phyloP scores from a whole-genome alignment of 2,888 invertebrate species.

The Philereme vetulata region DNA sequence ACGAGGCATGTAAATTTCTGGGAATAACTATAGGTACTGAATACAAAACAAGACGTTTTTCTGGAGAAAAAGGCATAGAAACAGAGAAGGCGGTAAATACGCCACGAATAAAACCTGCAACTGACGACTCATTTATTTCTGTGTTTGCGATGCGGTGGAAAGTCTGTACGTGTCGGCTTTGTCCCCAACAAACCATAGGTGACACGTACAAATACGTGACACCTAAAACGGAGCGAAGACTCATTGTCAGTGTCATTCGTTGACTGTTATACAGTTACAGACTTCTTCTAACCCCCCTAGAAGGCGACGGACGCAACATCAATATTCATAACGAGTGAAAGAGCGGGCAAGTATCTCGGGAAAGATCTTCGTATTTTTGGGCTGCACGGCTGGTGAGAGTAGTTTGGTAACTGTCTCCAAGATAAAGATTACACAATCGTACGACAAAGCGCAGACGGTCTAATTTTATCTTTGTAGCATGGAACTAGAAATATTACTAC shows the following conservation, averaged over 20 bases:
- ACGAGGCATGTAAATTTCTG: constrained; percentile 4
- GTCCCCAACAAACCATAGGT: constrained; percentile 48
- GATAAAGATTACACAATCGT: constrained; percentile 14
- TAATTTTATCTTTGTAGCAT: not conserved
- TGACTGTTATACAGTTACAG: constrained; percentile 77
- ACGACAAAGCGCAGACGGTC: not conserved
- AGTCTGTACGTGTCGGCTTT: constrained; percentile 61
- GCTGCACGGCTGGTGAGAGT: constrained; percentile 17
- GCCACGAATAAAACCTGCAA: constrained; percentile 43
- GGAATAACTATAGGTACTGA: constrained; percentile 11
- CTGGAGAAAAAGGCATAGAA: constrained; percentile 22
- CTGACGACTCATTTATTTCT: constrained; percentile 54
- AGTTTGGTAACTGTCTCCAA: constrained; percentile 34
- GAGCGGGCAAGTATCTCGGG: constrained; percentile 37
- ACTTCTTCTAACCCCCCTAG: constrained; percentile 62
- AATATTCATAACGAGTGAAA: constrained; percentile 76
- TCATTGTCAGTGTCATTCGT: constrained; percentile 77
- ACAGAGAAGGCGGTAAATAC: constrained; percentile 39
- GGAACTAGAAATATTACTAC: too few relatives aligned
- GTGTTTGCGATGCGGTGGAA: constrained; percentile 64
- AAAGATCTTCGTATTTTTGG: constrained; percentile 17
- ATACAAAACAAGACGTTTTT: constrained; percentile 28
- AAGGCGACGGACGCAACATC: constrained; percentile 64
- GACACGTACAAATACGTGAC: constrained; percentile 72
- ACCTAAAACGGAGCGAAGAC: constrained; percentile 64